phyloP scores from a whole-genome alignment of 2,113 vertebrate species.

The Xiphophorus maculatus region DNA sequence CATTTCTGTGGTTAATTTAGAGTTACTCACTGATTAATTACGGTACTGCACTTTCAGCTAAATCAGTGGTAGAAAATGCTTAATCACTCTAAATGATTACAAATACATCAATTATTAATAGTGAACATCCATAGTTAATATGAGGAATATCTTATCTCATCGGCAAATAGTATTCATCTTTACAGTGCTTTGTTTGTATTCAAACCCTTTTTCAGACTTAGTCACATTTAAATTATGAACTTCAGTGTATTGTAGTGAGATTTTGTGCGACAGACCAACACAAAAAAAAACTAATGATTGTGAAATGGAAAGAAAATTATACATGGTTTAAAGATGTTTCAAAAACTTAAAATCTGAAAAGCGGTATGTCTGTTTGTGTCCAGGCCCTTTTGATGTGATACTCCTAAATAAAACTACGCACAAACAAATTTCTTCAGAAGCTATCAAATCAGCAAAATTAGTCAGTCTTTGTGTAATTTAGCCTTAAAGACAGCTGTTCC shows the following conservation, averaged over 20 bases:
- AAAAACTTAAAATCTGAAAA: background rate
- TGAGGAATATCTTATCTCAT: background rate
- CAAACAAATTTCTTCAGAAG: background rate
- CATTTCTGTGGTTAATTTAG: background rate
- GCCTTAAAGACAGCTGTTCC: background rate
- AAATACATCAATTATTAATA: background rate
- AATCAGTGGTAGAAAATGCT: slow-evolving; percentile 3
- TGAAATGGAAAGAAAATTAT: background rate
- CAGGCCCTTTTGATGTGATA: background rate
- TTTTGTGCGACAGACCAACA: background rate
- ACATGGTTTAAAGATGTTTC: background rate
- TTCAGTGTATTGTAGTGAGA: no score
- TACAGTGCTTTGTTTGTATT: background rate
- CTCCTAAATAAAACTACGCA: background rate
- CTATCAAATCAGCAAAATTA: background rate
- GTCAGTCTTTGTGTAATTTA: background rate
- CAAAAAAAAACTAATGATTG: background rate
- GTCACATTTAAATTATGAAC: no score
- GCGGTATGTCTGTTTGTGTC: background rate
- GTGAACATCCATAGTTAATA: background rate
- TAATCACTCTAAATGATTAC: slow-evolving; percentile 1
- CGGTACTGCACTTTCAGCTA: background rate
- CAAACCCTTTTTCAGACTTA: no score
- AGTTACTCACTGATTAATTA: background rate
- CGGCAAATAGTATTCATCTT: background rate